A percentile compares a stretch with the other conserved stretches of the same genome.
Conservation (phyloP, 2,797 vertebrate species). For the Knipowitschia caucasica region DNA sequence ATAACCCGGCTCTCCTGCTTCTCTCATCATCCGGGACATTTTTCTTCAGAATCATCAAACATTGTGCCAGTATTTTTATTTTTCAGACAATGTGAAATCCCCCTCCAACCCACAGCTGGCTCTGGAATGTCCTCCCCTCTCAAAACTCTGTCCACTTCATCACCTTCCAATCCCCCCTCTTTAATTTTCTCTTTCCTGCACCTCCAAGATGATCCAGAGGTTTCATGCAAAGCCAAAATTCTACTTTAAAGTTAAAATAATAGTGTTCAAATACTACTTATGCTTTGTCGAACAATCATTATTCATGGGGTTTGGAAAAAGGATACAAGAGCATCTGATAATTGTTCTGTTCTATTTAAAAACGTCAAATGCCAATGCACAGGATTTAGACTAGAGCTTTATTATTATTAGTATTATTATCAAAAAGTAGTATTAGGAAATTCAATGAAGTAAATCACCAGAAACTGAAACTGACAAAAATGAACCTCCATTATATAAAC, state of each 20-base stretch:
- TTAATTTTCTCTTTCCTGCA: constrained; percentile 36
- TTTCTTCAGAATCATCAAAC: constrained; percentile 47
- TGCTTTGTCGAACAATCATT: not conserved
- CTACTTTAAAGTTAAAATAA: not conserved
- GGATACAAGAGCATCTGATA: not conserved
- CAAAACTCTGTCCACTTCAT: constrained; percentile 62
- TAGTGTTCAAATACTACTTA: not conserved
- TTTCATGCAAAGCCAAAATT: not conserved
- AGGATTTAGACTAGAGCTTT: no score
- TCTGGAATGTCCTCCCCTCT: constrained; percentile 74
- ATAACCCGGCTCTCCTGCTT: constrained; percentile 59
- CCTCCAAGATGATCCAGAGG: not conserved
- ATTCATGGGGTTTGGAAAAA: not conserved
- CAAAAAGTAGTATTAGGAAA: not conserved
- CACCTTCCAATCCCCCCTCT: constrained; percentile 49
- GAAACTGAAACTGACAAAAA: no score
- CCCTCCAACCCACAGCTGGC: constrained; percentile 79
- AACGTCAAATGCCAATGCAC: not conserved
- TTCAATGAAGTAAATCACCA: no score
- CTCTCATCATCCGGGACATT: constrained; percentile 58
- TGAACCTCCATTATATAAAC: no score
- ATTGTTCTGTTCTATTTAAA: not conserved
- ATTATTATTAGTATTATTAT: not conserved
- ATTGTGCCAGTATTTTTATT: constrained; percentile 65
- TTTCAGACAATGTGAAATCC: constrained; percentile 75